Evolutionary conservation across 2,888 invertebrate genomes (phyloP), one percentile per base, ranked within the genome.

Genomic region (Nymphalis polychloros): DNA sequence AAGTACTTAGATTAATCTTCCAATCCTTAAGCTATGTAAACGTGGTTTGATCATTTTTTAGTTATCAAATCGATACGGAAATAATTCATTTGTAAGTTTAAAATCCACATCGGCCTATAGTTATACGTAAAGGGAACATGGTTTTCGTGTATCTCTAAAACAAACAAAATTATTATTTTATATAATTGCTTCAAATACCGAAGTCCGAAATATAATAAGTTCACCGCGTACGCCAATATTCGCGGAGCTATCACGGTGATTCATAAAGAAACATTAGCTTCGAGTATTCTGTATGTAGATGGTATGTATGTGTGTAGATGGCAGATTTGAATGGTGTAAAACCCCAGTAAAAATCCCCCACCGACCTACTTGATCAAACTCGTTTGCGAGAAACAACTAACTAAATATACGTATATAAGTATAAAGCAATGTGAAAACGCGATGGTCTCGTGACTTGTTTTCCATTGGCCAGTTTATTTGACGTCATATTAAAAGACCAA

Each of bases 401-500:
- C 63, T 61, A 59, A 53, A 72, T 72, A 77, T 73, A 72, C 67
- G 53, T 71, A 67, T 72, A 20, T 75, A 64, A 70, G 75, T 78
- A 77, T 75, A 77, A 74, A 76, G 75, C 71, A 69, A 76, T 71
- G 71, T 19, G 70, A 73, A 74, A 76, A 77, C 72, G 71, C 77
- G 76, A 74, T 73, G 78, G 83, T 84, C 92, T 88, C 86, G 92
- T 92, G 92, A 92, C 85, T 79, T 77, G 19, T 53, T 72, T 49
- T 50, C 74, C 68, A 91, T 92, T 92, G 92, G 92, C 74, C 76
- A 17, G 52, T 59, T 6, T 50, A 73, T 78, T 83, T 85, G 86
- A 88, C 92, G 92, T 90, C 90, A 92, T 86, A 68, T 69, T 6
- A 57, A 68, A 8, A 62, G 68, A 64, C 92, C 90, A 92, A 92